Conservation (phyloP, 2,888 invertebrate genomes). For the Drosophila meridionalis region DNA sequence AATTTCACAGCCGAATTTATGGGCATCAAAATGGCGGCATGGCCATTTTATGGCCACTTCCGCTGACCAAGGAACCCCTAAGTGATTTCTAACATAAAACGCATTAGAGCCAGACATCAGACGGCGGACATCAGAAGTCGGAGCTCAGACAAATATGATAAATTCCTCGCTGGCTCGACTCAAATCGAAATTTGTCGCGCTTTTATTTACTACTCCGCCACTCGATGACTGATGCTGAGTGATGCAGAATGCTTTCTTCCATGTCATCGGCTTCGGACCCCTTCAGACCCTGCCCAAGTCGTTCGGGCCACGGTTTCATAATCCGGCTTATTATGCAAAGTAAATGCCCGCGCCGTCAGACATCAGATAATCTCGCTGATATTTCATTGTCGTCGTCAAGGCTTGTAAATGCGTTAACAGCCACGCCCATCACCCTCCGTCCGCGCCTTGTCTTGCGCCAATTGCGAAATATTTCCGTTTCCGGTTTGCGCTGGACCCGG, state of each 20-base stretch:
- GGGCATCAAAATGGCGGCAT: constrained; percentile 65
- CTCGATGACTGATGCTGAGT: constrained; percentile 25
- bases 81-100: constrained; percentile 79
- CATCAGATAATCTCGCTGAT: constrained; percentile 72
- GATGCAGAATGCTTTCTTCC: constrained; percentile 62
- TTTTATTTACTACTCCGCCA: constrained; percentile 49
- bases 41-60: constrained; percentile 77
- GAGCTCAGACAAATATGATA: constrained; percentile 40
- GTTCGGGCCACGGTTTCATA: constrained; percentile 56
- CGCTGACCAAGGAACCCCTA: constrained; percentile 69
- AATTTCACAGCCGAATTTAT: constrained; percentile 81
- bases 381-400: constrained; percentile 74
- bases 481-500: constrained; percentile 57
- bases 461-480: constrained; percentile 75
- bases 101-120: constrained; percentile 49
- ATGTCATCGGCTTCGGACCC: constrained; percentile 46
- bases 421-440: constrained; percentile 22
- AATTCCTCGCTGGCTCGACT: constrained; percentile 8
- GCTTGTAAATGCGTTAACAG: constrained; percentile 81
- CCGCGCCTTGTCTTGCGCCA: constrained; percentile 27
- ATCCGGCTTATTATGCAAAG: constrained; percentile 80
- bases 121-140: constrained; percentile 7
- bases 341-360: constrained; percentile 52
- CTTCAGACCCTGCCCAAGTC: constrained; percentile 30
- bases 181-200: constrained; percentile 12